Percentiles rank a stretch among this genome's conserved stretches.
Evolutionary conservation across 2,888 invertebrate genomes (phyloP).

Genomic region (Neelides folsomi): DNA sequence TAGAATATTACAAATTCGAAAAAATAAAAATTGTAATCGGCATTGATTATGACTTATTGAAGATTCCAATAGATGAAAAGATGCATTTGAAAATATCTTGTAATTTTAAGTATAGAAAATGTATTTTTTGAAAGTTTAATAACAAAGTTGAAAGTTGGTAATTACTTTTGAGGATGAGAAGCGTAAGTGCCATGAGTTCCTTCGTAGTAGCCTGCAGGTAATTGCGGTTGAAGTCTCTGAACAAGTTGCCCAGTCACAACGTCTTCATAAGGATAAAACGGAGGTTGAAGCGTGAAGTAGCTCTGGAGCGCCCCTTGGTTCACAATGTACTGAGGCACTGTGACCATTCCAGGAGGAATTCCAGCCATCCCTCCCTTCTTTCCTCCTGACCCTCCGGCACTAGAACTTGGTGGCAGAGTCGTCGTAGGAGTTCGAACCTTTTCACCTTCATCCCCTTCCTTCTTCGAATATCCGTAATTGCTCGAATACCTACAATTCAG

Average conservation of each 20-base stretch:
- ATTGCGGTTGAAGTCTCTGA: constrained; percentile 26
- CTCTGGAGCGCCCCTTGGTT: constrained; percentile 22
- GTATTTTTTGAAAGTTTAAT: too few species aligned
- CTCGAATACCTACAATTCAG: too few species aligned
- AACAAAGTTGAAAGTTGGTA: too few species aligned
- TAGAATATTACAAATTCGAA: too few species aligned
- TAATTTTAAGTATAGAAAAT: too few species aligned
- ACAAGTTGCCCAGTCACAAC: constrained; percentile 25
- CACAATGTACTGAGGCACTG: constrained; percentile 30
- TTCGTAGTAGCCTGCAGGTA: constrained; percentile 30
- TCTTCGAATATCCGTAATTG: too few species aligned
- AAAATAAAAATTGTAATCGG: too few species aligned
- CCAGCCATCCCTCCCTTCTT: constrained; percentile 20
- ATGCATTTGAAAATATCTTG: too few species aligned
- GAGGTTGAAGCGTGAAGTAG: constrained; percentile 28
- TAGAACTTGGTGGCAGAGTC: constrained; percentile 15
- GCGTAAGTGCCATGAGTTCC: constrained; percentile 9
- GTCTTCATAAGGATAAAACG: constrained; percentile 29
- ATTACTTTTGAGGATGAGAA: too few species aligned
- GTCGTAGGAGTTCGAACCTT: constrained; percentile 10
- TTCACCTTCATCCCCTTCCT: too few species aligned
- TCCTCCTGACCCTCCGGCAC: constrained; percentile 19
- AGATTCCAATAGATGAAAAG: too few species aligned
- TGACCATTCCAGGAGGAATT: constrained; percentile 28
- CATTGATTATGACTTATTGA: too few species aligned